phyloP scores from a whole-genome alignment of 1,140 invertebrate genomes.

The Drosophila burlai region DNA sequence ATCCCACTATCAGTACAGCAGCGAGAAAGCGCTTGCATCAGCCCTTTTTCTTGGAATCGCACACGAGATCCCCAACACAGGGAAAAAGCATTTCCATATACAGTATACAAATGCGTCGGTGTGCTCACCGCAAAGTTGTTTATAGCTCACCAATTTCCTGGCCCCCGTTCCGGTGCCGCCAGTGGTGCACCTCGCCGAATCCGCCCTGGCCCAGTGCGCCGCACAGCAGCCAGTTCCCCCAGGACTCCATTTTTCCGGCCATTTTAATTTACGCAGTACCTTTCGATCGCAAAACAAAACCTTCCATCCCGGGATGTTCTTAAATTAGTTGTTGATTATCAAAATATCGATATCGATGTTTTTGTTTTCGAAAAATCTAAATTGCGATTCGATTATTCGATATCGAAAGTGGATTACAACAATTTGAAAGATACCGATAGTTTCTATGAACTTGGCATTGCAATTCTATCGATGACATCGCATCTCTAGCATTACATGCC shows the following conservation, averaged over 20 bases:
- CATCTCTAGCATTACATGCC: neutral
- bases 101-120: slow-evolving; percentile 2
- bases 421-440: no score
- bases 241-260: neutral
- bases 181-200: slow-evolving; percentile 67
- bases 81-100: slow-evolving; percentile 23
- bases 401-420: no score
- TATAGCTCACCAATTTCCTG: slow-evolving; percentile 64
- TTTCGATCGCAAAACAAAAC: neutral
- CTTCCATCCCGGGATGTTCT: slow-evolving; percentile 3
- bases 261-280: slow-evolving; percentile 1
- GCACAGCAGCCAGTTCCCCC: slow-evolving; percentile 40
- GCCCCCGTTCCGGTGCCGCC: slow-evolving; percentile 47
- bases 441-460: no score
- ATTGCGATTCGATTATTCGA: no score
- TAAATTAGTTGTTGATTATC: no score
- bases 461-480: no score
- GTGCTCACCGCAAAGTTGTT: slow-evolving; percentile 11
- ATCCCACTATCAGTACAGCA: slow-evolving; percentile 9
- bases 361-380: no score
- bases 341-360: no score
- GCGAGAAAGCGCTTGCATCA: slow-evolving; percentile 42
- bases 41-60: slow-evolving; percentile 37
- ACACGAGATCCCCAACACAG: slow-evolving; percentile 9
- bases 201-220: slow-evolving; percentile 61